Base-by-base conservation (phyloP, 2,888 invertebrate species). In the Sphinx pinastri region DNA sequence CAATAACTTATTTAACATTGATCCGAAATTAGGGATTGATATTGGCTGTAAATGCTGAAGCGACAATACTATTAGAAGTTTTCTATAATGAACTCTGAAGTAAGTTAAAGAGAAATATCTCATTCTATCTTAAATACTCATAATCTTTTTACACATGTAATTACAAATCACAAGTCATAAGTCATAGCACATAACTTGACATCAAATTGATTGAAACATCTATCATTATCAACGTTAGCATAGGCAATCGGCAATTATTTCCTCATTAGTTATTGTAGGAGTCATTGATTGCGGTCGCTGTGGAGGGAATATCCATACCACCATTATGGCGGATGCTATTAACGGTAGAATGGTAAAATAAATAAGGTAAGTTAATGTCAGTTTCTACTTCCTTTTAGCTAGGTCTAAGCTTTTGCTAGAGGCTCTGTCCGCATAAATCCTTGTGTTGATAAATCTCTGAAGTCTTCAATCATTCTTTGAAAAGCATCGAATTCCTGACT, bases 181-280 rank as follows among this genome's bases (percentile, higher is more conserved):
- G 2, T 16, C 7, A 38, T 12, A 12, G 51, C 51, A 51, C 4
- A 51, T 19, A 5, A 16, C 55, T 19, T 11, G 47, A 45, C 49
- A 4, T 13, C 49, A 47, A 49, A 63, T 63, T 63, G 63, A 63
- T 63, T 19, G 49, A 13, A 49, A 16, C 16, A 63, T 63, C 63
- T 47, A 63, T 63, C 19, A 63, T 63, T 2, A 13, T 49, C 49
- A 49, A 63, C 47, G 49, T 63, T 19, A 63, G 7, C 47, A 47
- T 25, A 1, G 13, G 13, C 49, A 63, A 47, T 25, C 6, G 13
- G 13, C 19, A 63, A 63, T 63, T 63, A 63, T 25, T 49, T 63
- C 49, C 49, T 13, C 63, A 19, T 63, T 19, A 63, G 47, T 49
- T 63, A 19, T 63, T 49, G 63, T 60, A 14, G 19, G 25, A 25